These are phyloP conservation scores for Zaprionus obscuricornis DNA, from an alignment of 2,888 invertebrate genomes.

Conservation along the genomic window DNA sequence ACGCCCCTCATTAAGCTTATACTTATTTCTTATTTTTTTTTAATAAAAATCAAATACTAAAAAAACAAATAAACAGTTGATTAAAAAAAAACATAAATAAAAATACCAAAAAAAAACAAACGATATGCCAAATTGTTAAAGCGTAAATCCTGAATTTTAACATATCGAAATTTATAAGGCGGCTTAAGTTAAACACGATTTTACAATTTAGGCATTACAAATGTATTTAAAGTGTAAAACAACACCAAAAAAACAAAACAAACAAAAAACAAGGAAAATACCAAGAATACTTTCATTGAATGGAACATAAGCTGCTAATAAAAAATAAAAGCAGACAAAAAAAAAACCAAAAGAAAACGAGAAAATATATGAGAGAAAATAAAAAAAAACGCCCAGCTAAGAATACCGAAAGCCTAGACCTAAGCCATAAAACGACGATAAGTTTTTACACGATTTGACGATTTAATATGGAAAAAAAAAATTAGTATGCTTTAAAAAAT, in stretches of 20 bases:
- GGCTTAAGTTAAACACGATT: conserved; percentile 59
- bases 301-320: conserved; percentile 48
- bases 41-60: conserved; percentile 17
- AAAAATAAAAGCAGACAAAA: conserved; percentile 57
- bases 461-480: too few species aligned
- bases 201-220: conserved; percentile 72
- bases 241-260: too few species aligned
- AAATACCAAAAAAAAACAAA: conserved; percentile 32
- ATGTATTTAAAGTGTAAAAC: conserved; percentile 35
- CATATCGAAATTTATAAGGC: conserved; percentile 79
- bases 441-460: too few species aligned
- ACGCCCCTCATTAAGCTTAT: conserved; percentile 38
- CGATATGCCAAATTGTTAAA: conserved; percentile 75
- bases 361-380: conserved; percentile 2
- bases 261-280: conserved; percentile 8
- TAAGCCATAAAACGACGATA: conserved; percentile 41
- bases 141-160: conserved; percentile 80
- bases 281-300: conserved; percentile 58
- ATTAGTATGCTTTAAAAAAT: conserved; percentile 31
- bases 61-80: conserved; percentile 35
- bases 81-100: conserved; percentile 10
- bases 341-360: conserved; percentile 16
- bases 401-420: conserved; percentile 40
- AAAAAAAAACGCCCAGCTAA: conserved; percentile 26
- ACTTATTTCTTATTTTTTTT: conserved; percentile 15